Conservation (phyloP, 2,113 vertebrate species). For the Anas platyrhynchos region DNA sequence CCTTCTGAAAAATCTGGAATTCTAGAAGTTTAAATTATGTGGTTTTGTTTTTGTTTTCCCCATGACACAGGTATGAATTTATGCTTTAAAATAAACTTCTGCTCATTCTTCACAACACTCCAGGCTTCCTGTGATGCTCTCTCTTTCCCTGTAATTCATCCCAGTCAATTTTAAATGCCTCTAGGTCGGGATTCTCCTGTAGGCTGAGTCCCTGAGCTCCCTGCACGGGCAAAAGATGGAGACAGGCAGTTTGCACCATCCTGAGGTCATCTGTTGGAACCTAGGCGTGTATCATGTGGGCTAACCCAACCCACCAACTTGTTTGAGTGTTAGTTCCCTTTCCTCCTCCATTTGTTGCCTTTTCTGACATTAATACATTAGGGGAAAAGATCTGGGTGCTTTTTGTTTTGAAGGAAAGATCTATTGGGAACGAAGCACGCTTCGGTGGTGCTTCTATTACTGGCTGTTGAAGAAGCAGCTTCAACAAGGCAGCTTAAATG, state of each 20-base stretch:
- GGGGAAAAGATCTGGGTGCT: not conserved
- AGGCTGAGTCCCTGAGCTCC: not conserved
- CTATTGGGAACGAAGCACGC: not conserved
- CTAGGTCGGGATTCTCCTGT: not conserved
- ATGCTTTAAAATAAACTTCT: not conserved
- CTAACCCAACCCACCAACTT: not conserved
- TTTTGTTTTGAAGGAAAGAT: not conserved
- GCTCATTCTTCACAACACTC: not conserved
- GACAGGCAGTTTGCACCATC: not conserved
- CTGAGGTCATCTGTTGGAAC: not conserved
- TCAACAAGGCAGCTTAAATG: not conserved
- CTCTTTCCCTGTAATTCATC: not conserved
- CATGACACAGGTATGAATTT: not conserved
- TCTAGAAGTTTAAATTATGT: not conserved
- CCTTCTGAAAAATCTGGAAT: not conserved
- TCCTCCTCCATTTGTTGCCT: not conserved
- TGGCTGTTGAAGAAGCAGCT: not conserved
- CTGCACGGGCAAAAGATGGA: not conserved
- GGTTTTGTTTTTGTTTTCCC: not conserved
- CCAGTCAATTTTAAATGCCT: not conserved
- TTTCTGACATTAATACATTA: not conserved
- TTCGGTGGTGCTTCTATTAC: not conserved
- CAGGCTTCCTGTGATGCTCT: not conserved
- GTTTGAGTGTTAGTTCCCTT: not conserved
- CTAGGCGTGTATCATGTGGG: rapidly evolving